Percentiles rank a stretch among this genome's conserved stretches.
Evolutionary conservation across 1,140 invertebrate genomes (phyloP).

Genomic region (Centruroides vittatus): DNA sequence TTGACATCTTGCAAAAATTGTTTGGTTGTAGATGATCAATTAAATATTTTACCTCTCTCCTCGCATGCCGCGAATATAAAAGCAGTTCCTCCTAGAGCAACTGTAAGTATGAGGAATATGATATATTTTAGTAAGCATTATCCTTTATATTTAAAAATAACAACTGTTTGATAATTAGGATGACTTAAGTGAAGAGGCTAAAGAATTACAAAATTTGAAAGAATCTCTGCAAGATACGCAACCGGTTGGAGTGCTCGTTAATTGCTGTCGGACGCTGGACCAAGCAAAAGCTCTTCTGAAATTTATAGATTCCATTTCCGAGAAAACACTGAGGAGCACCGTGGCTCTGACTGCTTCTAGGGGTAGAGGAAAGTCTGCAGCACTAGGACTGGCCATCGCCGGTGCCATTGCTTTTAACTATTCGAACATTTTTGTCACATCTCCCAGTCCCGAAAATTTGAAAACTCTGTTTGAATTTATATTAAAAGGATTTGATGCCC

Average conservation of each 20-base stretch:
- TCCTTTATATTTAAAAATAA: background rate
- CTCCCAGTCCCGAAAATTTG: constrained; percentile 95
- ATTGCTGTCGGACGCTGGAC: constrained; percentile 83
- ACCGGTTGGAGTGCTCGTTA: constrained; percentile 76
- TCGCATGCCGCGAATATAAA: constrained; percentile 68
- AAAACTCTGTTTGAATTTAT: constrained; percentile 97
- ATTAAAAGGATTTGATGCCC: constrained; percentile 87
- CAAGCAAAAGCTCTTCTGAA: constrained; percentile 76
- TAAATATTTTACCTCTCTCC: constrained; percentile 83
- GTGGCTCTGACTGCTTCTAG: constrained; percentile 90
- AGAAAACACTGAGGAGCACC: constrained; percentile 77
- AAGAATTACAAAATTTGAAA: constrained; percentile 53
- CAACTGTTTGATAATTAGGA: background rate
- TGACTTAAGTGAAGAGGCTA: constrained; percentile 21
- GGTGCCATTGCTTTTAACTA: constrained; percentile 59
- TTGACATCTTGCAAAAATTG: constrained; percentile 73
- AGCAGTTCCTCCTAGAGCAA: constrained; percentile 32
- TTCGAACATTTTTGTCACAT: constrained; percentile 96
- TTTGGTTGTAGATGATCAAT: constrained; percentile 76
- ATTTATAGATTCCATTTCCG: constrained; percentile 88
- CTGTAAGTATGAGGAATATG: too few species aligned
- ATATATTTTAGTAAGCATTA: background rate
- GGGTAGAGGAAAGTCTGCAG: constrained; percentile 96
- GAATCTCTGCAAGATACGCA: constrained; percentile 70
- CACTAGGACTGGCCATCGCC: constrained; percentile 82